Percentiles rank a stretch among this genome's conserved stretches.
These are phyloP conservation scores for Luscinia megarhynchos DNA, from an alignment of 2,797 vertebrate genomes.

Conservation along the genomic window DNA sequence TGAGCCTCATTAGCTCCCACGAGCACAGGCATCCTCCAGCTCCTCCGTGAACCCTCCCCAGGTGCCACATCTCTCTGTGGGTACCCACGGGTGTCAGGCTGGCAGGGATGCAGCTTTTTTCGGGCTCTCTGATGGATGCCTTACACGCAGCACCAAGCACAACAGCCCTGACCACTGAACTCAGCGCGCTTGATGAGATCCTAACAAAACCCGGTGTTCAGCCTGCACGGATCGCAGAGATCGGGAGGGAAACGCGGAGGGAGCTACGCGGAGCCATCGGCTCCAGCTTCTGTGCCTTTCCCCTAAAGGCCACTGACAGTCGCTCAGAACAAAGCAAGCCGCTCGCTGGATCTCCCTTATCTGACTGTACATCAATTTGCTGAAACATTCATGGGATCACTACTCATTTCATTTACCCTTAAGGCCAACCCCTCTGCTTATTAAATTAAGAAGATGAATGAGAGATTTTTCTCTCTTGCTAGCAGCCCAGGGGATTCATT, in stretches of 20 bases:
- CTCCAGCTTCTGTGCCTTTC: background rate
- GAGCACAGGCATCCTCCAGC: conserved; percentile 4
- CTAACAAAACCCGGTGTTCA: background rate
- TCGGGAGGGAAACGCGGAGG: rapidly evolving
- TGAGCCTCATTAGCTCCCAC: background rate
- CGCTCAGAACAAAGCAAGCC: conserved; percentile 16
- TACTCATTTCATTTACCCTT: conserved; percentile 47
- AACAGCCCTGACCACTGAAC: background rate
- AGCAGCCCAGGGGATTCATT: conserved; percentile 70
- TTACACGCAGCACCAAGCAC: background rate
- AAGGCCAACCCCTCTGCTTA: conserved; percentile 65
- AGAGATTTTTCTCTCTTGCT: conserved; percentile 59
- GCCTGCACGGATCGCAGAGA: background rate
- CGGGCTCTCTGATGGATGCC: background rate
- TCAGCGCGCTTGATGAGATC: background rate
- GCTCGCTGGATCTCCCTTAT: conserved; percentile 16
- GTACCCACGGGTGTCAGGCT: background rate
- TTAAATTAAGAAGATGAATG: conserved; percentile 73
- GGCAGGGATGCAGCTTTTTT: background rate
- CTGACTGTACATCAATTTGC: conserved; percentile 60
- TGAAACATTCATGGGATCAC: conserved; percentile 44
- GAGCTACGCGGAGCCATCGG: background rate
- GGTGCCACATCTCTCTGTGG: background rate
- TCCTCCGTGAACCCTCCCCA: background rate
- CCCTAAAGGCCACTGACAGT: background rate